These are phyloP conservation scores for Whitmania pigra DNA, from an alignment of 1,140 invertebrate species.

Conservation along the genomic window DNA sequence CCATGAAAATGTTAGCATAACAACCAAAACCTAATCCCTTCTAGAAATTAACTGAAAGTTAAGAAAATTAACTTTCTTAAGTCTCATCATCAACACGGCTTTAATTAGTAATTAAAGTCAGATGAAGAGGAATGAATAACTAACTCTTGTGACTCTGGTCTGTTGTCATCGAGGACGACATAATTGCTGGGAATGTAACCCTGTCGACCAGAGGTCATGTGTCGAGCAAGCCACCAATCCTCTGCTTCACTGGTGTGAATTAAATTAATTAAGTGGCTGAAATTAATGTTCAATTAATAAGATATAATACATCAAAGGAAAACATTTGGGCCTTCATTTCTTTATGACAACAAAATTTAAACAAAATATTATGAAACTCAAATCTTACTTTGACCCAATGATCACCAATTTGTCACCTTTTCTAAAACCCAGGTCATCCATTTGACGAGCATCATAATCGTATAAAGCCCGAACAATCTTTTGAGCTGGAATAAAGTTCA, in stretches of 20 bases:
- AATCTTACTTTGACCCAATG: constrained; percentile 8
- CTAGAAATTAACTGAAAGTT: too few species aligned
- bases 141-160: constrained; percentile 26
- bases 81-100: too few species aligned
- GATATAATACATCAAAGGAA: neutral
- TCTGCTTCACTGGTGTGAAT: constrained; percentile 28
- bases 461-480: constrained; percentile 35
- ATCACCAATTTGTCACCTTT: constrained; percentile 39
- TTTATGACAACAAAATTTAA: neutral
- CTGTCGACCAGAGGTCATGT: constrained; percentile 29
- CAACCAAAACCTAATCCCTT: too few species aligned
- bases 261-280: neutral
- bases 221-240: constrained; percentile 41
- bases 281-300: neutral
- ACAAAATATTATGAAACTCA: neutral
- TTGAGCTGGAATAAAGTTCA: constrained; percentile 4
- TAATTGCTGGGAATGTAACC: constrained; percentile 44
- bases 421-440: constrained; percentile 41
- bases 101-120: too few species aligned
- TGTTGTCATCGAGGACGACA: constrained; percentile 34
- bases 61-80: too few species aligned
- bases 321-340: neutral
- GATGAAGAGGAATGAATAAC: neutral
- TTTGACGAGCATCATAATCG: constrained; percentile 39
- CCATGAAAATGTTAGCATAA: too few species aligned